These are phyloP conservation scores for Drosophila jambulina DNA, from an alignment of 1,140 invertebrate genomes.

Conservation along the genomic window DNA sequence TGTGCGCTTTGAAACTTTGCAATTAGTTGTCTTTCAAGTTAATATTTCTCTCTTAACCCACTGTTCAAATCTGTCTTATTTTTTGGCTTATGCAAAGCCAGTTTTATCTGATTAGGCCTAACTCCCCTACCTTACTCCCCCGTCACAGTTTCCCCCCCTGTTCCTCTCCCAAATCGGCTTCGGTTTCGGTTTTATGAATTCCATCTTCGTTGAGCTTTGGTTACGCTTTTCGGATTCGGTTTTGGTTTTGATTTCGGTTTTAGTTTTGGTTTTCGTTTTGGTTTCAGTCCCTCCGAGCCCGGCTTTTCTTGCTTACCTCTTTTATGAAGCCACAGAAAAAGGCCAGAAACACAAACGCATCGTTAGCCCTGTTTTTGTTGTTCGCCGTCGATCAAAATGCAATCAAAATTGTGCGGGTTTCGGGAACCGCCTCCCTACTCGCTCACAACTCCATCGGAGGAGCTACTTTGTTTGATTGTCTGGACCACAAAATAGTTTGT, in stretches of 20 bases:
- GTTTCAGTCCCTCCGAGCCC: neutral
- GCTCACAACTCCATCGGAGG: conserved; percentile 30
- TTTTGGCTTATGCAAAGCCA: conserved; percentile 52
- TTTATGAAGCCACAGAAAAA: conserved; percentile 56
- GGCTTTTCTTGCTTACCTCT: conserved; percentile 51
- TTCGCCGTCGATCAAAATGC: conserved; percentile 78
- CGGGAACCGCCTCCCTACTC: conserved; percentile 11
- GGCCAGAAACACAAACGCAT: conserved; percentile 49
- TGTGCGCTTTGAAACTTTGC: neutral
- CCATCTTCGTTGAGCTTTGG: conserved; percentile 61
- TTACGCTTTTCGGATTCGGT: conserved; percentile 55
- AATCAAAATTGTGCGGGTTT: conserved; percentile 76
- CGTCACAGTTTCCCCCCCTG: neutral
- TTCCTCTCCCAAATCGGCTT: conserved; percentile 35
- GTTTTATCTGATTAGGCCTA: conserved; percentile 58
- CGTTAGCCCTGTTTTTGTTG: conserved; percentile 69
- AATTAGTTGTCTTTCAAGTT: neutral
- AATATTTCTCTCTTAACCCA: neutral
- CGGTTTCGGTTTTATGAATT: conserved; percentile 66
- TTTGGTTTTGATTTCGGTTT: conserved; percentile 35
- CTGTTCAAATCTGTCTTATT: conserved; percentile 38
- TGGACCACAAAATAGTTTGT: conserved; percentile 68
- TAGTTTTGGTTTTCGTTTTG: conserved; percentile 44
- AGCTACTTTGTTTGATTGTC: conserved; percentile 62
- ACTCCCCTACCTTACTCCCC: conserved; percentile 3